phyloP scores from a whole-genome alignment of 2,888 invertebrate species.

The Calameuta pallipes region DNA sequence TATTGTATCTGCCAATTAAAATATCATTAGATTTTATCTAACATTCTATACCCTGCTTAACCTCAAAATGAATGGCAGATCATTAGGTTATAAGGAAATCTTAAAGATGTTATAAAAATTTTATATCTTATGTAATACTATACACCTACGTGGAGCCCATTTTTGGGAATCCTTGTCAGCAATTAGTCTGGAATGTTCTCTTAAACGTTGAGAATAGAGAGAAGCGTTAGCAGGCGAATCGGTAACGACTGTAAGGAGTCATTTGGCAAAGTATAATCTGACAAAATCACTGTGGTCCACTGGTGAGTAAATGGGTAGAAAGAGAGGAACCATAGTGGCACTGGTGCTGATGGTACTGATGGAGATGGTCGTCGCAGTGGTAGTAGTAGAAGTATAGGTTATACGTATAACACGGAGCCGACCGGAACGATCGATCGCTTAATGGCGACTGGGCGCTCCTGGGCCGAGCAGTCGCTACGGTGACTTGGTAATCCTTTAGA shows the following conservation, averaged over 20 bases:
- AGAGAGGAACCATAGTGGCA: not conserved
- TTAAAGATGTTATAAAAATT: not conserved
- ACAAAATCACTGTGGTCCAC: not conserved
- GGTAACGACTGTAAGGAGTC: not conserved
- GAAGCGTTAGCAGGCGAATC: not conserved
- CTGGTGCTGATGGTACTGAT: not conserved
- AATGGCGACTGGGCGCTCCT: not conserved
- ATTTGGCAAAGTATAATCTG: not conserved
- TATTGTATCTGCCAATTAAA: not conserved
- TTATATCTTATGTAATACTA: not conserved
- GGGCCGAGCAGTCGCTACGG: not conserved
- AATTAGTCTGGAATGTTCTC: not conserved
- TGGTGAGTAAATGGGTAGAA: not conserved
- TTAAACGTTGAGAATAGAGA: not conserved
- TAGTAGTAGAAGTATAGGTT: not conserved
- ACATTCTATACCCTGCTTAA: not conserved
- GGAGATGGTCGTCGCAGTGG: not conserved
- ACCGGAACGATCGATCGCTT: not conserved
- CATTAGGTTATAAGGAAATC: not conserved
- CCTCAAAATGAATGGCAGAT: not conserved
- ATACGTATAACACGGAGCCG: not conserved
- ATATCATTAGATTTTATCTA: not conserved
- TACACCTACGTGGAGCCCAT: not conserved
- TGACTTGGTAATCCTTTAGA: not conserved
- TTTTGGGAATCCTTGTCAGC: not conserved